Evolutionary conservation across 2,113 vertebrate genomes (phyloP).

Genomic region (Oncorhynchus keta): DNA sequence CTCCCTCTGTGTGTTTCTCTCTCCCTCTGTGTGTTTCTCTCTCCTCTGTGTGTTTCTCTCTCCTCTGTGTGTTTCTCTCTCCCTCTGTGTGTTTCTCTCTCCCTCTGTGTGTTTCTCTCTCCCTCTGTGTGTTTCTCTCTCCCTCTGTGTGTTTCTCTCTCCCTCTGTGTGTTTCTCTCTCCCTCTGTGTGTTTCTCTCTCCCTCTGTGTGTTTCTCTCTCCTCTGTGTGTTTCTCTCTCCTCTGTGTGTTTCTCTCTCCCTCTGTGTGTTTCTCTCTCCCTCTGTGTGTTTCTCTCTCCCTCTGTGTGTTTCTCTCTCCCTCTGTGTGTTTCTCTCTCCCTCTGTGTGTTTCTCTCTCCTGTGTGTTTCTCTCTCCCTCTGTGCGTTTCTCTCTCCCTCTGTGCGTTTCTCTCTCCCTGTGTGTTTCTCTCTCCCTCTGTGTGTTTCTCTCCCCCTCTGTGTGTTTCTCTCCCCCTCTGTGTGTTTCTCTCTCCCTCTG

Average conservation of each 20-base stretch:
- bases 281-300: background rate
- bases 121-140: background rate
- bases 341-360: background rate
- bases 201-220: background rate
- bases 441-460: too few relatives aligned
- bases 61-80: background rate
- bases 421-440: constrained; percentile 9
- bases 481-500: too few relatives aligned
- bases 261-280: background rate
- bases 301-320: background rate
- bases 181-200: too few relatives aligned
- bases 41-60: too few relatives aligned
- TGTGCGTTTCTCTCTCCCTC: background rate
- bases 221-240: background rate
- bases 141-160: too few relatives aligned
- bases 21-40: background rate
- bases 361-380: background rate
- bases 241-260: background rate
- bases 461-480: background rate
- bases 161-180: too few relatives aligned
- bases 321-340: background rate
- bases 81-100: background rate
- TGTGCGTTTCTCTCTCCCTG: too few relatives aligned
- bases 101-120: background rate
- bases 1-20: background rate